Conservation (phyloP, 2,113 vertebrate species). For the Triplophysa tibetana region DNA sequence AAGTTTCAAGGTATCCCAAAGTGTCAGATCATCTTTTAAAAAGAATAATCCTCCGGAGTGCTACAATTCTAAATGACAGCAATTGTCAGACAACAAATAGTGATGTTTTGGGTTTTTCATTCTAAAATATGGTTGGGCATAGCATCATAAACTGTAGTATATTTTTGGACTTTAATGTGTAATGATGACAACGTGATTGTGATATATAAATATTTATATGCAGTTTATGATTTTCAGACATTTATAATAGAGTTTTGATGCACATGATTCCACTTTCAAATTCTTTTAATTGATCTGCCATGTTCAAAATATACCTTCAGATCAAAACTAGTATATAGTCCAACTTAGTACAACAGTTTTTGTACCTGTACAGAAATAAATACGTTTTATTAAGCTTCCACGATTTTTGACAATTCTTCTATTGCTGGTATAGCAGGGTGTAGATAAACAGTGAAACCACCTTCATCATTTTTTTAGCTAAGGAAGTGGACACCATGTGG, state of each 20-base stretch:
- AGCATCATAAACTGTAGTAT: background rate
- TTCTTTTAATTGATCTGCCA: no score
- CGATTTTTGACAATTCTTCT: no score
- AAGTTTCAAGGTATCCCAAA: background rate
- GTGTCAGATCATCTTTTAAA: background rate
- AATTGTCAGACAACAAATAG: background rate
- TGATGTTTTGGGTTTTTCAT: background rate
- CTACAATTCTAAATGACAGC: background rate
- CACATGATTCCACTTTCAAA: no score
- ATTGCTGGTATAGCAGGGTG: no score
- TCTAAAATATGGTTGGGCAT: background rate
- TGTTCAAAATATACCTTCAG: no score
- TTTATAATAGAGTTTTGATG: background rate
- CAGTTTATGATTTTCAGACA: no score
- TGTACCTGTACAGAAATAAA: no score
- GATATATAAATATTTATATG: no score
- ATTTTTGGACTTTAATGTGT: no score
- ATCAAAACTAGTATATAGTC: no score
- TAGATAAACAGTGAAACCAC: background rate
- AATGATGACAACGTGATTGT: no score
- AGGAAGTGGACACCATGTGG: background rate
- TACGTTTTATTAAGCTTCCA: no score
- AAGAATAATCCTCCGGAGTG: background rate
- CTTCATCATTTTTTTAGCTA: background rate
- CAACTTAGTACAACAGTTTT: background rate